Evolutionary conservation across 2,888 invertebrate species (phyloP).

Genomic region (Chymomyza fuscimana): DNA sequence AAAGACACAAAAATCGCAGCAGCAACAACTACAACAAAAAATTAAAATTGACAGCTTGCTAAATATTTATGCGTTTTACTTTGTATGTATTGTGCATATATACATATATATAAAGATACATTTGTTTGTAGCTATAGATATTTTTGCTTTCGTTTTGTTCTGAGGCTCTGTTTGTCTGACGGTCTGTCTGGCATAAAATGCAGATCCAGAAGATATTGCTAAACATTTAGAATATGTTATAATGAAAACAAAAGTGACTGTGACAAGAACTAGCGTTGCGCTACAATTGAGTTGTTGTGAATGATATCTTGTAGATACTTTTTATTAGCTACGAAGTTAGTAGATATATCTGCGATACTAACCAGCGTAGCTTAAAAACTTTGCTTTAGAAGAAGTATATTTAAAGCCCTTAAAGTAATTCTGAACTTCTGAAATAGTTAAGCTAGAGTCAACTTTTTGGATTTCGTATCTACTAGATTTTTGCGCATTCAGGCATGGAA

Average conservation of each 20-base stretch:
- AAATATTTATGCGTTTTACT: constrained; percentile 63
- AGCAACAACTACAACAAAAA: constrained; percentile 19
- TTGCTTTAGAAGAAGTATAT: too few species aligned
- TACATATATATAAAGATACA: background rate
- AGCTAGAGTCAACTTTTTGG: too few species aligned
- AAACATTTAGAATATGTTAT: constrained; percentile 36
- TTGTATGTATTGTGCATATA: background rate
- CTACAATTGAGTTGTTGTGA: background rate
- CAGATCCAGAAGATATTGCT: background rate
- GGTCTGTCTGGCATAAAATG: background rate
- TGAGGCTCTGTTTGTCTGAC: background rate
- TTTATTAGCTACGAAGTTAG: too few species aligned
- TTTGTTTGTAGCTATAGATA: background rate
- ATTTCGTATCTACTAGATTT: too few species aligned
- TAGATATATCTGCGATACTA: too few species aligned
- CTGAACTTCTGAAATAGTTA: too few species aligned
- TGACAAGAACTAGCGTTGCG: constrained; percentile 3
- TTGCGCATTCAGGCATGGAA: too few species aligned
- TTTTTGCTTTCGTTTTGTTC: background rate
- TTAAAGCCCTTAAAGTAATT: too few species aligned
- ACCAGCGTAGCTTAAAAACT: too few species aligned
- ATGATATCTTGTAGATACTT: too few species aligned
- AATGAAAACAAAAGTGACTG: constrained; percentile 64
- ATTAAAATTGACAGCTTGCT: constrained; percentile 43
- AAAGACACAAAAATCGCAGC: constrained; percentile 22